Percentiles rank a stretch among this genome's conserved stretches.
Evolutionary conservation across 2,797 vertebrate species (phyloP).

Genomic region (Rhadinocentrus ornatus): DNA sequence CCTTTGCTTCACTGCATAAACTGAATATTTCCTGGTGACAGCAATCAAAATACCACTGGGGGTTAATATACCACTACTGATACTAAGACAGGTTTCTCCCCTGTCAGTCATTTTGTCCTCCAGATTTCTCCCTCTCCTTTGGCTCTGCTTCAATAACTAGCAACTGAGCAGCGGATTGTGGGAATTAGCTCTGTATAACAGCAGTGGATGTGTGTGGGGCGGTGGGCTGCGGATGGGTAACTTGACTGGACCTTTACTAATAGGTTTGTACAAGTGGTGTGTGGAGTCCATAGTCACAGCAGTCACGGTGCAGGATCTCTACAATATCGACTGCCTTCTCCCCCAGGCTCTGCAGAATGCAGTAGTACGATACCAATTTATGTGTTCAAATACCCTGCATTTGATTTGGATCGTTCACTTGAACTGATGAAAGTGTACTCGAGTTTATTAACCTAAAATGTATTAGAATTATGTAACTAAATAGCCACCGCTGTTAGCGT

Average conservation of each 20-base stretch:
- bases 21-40: constrained; percentile 48
- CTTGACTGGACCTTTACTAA: constrained; percentile 64
- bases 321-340: constrained; percentile 51
- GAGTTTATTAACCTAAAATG: constrained; percentile 23
- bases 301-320: constrained; percentile 53
- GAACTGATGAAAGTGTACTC: constrained; percentile 34
- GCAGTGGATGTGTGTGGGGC: constrained; percentile 8
- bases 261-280: constrained; percentile 63
- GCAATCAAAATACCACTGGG: constrained; percentile 40
- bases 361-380: constrained; percentile 49
- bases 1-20: constrained; percentile 31
- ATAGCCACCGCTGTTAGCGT: constrained; percentile 18
- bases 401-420: constrained; percentile 50
- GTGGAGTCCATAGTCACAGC: constrained; percentile 47
- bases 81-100: constrained; percentile 55
- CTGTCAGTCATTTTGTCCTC: constrained; percentile 61
- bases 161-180: constrained; percentile 60
- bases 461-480: constrained; percentile 20
- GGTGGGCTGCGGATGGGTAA: constrained; percentile 14
- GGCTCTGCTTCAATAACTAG: constrained; percentile 63
- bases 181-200: constrained; percentile 64
- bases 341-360: constrained; percentile 31
- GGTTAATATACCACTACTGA: constrained; percentile 66
- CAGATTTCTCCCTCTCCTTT: constrained; percentile 38
- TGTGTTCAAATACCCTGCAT: constrained; percentile 54